A percentile compares a stretch with the other conserved stretches of the same genome.
Conservation (phyloP, 2,797 vertebrate species). For the Cossypha caffra region DNA sequence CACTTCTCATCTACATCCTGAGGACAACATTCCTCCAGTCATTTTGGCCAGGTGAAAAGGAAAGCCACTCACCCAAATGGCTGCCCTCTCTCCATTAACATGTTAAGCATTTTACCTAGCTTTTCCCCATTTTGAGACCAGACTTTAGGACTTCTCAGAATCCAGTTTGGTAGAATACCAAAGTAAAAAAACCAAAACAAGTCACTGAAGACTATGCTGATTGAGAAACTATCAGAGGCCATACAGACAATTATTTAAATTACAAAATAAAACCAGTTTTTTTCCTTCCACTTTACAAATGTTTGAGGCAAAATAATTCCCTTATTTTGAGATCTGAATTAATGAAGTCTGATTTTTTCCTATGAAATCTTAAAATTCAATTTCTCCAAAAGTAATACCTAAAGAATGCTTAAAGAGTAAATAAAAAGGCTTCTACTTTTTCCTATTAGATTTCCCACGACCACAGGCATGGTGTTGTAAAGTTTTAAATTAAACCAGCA, state of each 20-base stretch:
- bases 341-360: not conserved
- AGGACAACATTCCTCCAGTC: not conserved
- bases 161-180: constrained; percentile 3
- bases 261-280: not conserved
- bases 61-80: not conserved
- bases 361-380: not conserved
- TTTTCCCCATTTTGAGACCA: not conserved
- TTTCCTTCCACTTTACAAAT: not conserved
- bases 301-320: not conserved
- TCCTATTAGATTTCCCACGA: not conserved
- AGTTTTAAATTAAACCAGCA: constrained; percentile 15
- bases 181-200: not conserved
- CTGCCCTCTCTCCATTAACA: not conserved
- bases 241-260: not conserved
- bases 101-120: not conserved
- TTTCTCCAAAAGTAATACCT: not conserved
- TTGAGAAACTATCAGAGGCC: not conserved
- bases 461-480: not conserved
- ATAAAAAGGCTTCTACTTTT: not conserved
- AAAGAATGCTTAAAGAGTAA: not conserved
- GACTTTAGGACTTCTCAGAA: constrained; percentile 5
- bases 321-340: not conserved
- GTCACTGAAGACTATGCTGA: not conserved
- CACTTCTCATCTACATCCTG: not conserved
- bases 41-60: not conserved